A percentile compares a stretch with the other conserved stretches of the same genome.
These are phyloP conservation scores for Hyposoter dolosus DNA, from an alignment of 2,888 invertebrate genomes.

Conservation along the genomic window DNA sequence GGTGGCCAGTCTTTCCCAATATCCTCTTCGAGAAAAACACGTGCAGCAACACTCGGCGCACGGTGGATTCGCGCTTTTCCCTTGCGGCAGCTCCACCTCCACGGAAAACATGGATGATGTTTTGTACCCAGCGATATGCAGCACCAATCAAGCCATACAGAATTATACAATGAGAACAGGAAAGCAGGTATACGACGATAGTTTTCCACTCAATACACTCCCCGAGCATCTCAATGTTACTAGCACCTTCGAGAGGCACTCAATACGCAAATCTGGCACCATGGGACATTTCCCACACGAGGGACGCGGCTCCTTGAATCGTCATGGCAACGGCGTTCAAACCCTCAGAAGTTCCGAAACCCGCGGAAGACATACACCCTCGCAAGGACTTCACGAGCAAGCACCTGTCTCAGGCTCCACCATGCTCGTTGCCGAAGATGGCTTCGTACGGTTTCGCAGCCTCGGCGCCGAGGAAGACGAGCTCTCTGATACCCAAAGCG, in stretches of 20 bases:
- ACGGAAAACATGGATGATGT: slow-evolving; percentile 94
- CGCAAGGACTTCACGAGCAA: slow-evolving; percentile 85
- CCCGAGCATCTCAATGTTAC: slow-evolving; percentile 83
- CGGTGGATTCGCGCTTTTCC: slow-evolving; percentile 92
- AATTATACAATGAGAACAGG: slow-evolving; percentile 93
- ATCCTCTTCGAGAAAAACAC: slow-evolving; percentile 88
- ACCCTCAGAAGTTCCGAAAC: slow-evolving; percentile 85
- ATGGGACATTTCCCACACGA: slow-evolving; percentile 87
- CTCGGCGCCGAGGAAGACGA: slow-evolving; percentile 85
- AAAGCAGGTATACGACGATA: slow-evolving; percentile 91
- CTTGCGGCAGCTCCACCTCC: slow-evolving; percentile 92
- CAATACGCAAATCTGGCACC: slow-evolving; percentile 87
- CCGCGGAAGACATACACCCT: slow-evolving; percentile 79
- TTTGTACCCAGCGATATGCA: slow-evolving; percentile 94
- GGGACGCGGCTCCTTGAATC: slow-evolving; percentile 83
- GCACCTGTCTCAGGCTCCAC: slow-evolving; percentile 86
- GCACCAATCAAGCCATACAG: slow-evolving; percentile 93
- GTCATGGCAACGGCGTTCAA: slow-evolving; percentile 86
- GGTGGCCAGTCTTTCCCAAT: slow-evolving; percentile 92
- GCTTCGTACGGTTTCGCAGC: slow-evolving; percentile 94
- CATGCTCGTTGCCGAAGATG: slow-evolving; percentile 96
- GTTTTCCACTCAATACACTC: slow-evolving; percentile 87
- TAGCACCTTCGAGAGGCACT: slow-evolving; percentile 83
- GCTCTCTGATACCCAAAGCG: slow-evolving; percentile 80
- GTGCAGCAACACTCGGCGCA: slow-evolving; percentile 81